A percentile compares a stretch with the other conserved stretches of the same genome.
Evolutionary conservation across 2,113 vertebrate genomes (phyloP).

Genomic region (Amia ocellicauda): DNA sequence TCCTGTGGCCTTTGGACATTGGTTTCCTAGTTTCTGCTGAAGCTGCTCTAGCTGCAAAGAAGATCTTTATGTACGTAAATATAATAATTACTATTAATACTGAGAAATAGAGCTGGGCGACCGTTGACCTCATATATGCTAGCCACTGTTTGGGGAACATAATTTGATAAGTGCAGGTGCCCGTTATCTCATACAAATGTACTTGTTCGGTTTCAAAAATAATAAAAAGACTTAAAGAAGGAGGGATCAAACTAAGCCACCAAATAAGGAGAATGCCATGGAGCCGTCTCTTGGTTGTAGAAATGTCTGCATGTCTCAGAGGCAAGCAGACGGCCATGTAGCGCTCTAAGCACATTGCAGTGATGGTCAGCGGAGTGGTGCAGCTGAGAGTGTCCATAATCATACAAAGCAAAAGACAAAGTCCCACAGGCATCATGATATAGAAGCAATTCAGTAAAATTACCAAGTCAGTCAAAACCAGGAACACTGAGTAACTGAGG

Average conservation of each 20-base stretch:
- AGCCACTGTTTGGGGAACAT: neutral
- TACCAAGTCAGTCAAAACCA: constrained; percentile 1
- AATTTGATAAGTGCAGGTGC: neutral
- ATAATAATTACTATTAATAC: too few relatives aligned
- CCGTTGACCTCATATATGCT: neutral
- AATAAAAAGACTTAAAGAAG: neutral
- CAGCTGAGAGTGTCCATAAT: neutral
- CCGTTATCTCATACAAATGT: neutral
- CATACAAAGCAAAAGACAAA: neutral
- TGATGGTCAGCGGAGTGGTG: neutral
- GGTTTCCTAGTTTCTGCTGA: constrained; percentile 29
- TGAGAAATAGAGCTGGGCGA: too few relatives aligned
- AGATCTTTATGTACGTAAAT: too few relatives aligned
- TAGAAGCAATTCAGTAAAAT: neutral
- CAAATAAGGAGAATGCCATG: neutral
- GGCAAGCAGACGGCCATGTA: neutral
- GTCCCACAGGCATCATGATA: neutral
- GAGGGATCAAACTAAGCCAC: neutral
- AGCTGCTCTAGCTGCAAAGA: constrained; percentile 27
- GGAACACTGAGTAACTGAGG: constrained; percentile 14
- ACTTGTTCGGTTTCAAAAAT: neutral
- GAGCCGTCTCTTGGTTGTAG: neutral
- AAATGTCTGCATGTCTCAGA: neutral
- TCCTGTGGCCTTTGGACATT: constrained; percentile 35
- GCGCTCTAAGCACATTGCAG: constrained; percentile 1